phyloP scores from a whole-genome alignment of 2,797 vertebrate genomes.

The Thaleichthys pacificus region DNA sequence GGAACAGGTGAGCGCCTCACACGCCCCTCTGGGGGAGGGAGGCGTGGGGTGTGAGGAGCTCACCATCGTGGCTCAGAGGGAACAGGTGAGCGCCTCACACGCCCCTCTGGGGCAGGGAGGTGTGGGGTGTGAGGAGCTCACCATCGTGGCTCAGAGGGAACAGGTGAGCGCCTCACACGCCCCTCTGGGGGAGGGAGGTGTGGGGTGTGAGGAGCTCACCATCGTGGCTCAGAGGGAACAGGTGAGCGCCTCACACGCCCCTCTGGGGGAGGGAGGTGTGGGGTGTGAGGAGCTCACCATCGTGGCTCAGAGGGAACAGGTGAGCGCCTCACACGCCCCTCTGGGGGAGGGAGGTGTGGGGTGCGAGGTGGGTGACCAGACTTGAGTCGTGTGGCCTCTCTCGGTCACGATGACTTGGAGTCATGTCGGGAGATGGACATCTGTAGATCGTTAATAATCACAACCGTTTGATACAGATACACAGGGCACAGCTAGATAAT shows the following conservation, averaged over 20 bases:
- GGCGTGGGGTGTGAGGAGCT: conserved; percentile 74
- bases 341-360: too few relatives aligned
- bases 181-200: too few relatives aligned
- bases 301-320: too few relatives aligned
- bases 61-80: conserved; percentile 72
- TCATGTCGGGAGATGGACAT: conserved; percentile 28
- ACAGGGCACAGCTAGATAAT: too few relatives aligned
- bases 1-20: background rate
- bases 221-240: conserved; percentile 69
- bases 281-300: too few relatives aligned
- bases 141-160: conserved; percentile 72
- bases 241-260: background rate
- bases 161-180: background rate
- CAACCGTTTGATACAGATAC: too few relatives aligned
- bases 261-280: too few relatives aligned
- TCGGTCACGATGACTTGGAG: conserved; percentile 79
- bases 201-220: conserved; percentile 78
- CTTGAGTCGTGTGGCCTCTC: conserved; percentile 4
- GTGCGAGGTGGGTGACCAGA: background rate
- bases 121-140: conserved; percentile 75
- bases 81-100: background rate
- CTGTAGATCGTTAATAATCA: too few relatives aligned
- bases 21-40: too few relatives aligned
- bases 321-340: too few relatives aligned
- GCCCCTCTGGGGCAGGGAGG: too few relatives aligned